Percentiles rank a stretch among this genome's conserved stretches.
Evolutionary conservation across 2,888 invertebrate genomes (phyloP).

Genomic region (Heteropelma amictum): DNA sequence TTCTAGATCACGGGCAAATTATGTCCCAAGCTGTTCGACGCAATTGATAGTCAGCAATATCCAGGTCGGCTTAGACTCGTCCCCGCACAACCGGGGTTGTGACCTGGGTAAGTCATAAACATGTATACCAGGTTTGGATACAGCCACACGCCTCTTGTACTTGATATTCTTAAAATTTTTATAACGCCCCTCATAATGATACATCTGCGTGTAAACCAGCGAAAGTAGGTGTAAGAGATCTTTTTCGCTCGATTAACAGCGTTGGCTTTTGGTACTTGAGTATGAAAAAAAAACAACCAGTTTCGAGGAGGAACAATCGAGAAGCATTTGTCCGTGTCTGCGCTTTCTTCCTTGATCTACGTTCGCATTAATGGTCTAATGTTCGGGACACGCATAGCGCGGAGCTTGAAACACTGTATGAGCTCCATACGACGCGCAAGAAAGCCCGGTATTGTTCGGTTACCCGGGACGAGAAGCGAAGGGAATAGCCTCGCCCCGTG

Average conservation of each 20-base stretch:
- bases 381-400: conserved; percentile 22
- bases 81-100: too few relatives aligned
- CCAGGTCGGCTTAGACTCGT: too few relatives aligned
- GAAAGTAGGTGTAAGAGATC: conserved; percentile 30
- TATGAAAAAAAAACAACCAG: conserved; percentile 10
- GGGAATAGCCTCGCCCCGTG: conserved; percentile 44
- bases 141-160: conserved; percentile 30
- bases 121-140: conserved; percentile 34
- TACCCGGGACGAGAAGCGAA: conserved; percentile 5
- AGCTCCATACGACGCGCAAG: conserved; percentile 15
- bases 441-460: conserved; percentile 50
- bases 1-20: too few relatives aligned
- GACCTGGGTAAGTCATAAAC: conserved; percentile 6
- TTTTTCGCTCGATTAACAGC: conserved; percentile 40
- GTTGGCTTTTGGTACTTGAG: conserved; percentile 25
- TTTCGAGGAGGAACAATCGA: conserved; percentile 35
- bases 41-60: too few relatives aligned
- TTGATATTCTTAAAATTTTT: conserved; percentile 32
- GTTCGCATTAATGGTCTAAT: conserved; percentile 48
- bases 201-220: conserved; percentile 1
- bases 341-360: conserved; percentile 49
- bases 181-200: conserved; percentile 46
- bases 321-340: background rate
- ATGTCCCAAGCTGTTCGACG: too few relatives aligned
- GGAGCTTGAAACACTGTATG: conserved; percentile 26